Base-by-base conservation (phyloP, 2,888 invertebrate species). In the Ormyrus rosae region DNA sequence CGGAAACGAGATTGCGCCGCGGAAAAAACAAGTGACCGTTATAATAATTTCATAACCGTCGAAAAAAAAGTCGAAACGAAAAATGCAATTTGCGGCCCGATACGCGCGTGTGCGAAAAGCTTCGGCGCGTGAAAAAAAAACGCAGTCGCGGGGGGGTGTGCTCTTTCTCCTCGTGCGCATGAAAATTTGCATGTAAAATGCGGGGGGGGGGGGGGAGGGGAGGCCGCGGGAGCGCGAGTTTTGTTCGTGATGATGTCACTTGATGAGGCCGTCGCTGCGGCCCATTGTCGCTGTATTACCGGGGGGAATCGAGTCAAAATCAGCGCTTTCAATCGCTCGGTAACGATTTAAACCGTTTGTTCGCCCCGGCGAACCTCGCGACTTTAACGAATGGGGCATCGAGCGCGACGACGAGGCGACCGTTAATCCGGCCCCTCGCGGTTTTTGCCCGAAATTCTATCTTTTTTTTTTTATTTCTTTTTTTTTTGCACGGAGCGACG, bases 231-330 rank as follows among this genome's bases (percentile, higher is more conserved):
- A 34, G 48, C n/a, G 88, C 84, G 86, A 85, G 85, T 88, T 88
- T 88, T 86, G 86, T 84, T 83, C 84, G 86, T 86, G 87, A 88
- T 88, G 86, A 88, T 89, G 89, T 87, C 84, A 86, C 83, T 86
- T 87, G 87, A 89, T 87, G 89, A 89, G 86, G 85, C 85, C 82
- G 86, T 63, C 61, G 45, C 6, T 19, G 13, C n/a, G 51, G 60
- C 83, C 85, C 82, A 87, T 88, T 88, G 86, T 87, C 85, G 84
- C 85, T 83, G 83, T 84, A 87, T 85, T 85, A 86, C 85, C 87
- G 83, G 78, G 85, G 64, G 85, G 85, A 83, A 82, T 83, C 73
- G 81, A 77, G 70, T 67, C 82, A 83, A 70, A 75, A 75, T 81
- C 77, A 79, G 78, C n/a, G 86, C 87, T 87, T 86, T 83, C 84